These are phyloP conservation scores for Dendroctonus valens DNA, from an alignment of 1,140 invertebrate species.

Conservation along the genomic window DNA sequence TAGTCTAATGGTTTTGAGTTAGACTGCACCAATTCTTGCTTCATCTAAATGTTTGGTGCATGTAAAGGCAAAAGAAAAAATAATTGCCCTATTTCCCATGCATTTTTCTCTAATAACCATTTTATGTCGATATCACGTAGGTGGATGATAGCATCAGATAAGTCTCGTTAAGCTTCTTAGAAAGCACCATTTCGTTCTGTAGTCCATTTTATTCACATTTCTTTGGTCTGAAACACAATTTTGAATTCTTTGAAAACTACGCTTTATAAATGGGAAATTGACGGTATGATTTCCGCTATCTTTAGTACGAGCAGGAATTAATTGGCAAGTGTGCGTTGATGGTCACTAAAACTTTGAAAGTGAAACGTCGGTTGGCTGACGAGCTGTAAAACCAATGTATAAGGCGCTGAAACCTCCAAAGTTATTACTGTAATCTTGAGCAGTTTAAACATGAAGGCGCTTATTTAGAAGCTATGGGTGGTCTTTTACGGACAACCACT, in stretches of 20 bases:
- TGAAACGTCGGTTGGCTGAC: background rate
- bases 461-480: conserved; percentile 23
- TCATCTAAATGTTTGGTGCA: background rate
- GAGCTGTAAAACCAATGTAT: conserved; percentile 7
- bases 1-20: background rate
- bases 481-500: conserved; percentile 23
- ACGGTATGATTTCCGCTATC: too few relatives aligned
- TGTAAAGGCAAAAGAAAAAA: conserved; percentile 9
- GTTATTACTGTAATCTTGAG: conserved; percentile 23
- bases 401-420: conserved; percentile 17
- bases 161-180: conserved; percentile 18
- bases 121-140: conserved; percentile 25
- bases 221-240: too few relatives aligned
- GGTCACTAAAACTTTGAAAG: background rate
- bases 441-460: conserved; percentile 22
- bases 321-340: too few relatives aligned
- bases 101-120: conserved; percentile 16
- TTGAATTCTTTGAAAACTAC: too few relatives aligned
- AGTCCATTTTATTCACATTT: too few relatives aligned
- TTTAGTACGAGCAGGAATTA: too few relatives aligned
- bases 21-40: background rate
- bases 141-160: conserved; percentile 17
- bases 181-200: background rate
- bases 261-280: too few relatives aligned
- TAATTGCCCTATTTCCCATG: conserved; percentile 31